Base-by-base conservation (phyloP, 2,797 vertebrate genomes). In the Gymnothorax reevesii region DNA sequence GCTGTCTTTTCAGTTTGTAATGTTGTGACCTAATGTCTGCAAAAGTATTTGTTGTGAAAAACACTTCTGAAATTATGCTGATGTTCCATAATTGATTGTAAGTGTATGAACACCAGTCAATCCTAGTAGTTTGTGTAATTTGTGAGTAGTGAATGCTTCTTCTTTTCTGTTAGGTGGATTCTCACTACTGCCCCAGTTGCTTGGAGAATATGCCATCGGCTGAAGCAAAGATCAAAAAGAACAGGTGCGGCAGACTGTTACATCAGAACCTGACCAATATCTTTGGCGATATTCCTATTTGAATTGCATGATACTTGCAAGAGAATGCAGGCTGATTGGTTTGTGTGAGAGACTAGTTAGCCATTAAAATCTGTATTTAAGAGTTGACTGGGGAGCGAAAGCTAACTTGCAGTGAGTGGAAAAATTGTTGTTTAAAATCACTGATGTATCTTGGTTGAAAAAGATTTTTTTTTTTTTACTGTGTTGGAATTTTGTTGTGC, bases 161-260 rank as follows among this genome's bases (percentile, higher is more conserved):
- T 54, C 71, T 86, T 88, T 69, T 84, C 88, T 83, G 59, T 83
- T 92, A 99, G 98, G 99, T 99, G 93, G 99, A 99, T 92, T 99
- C 99, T 0, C 99, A 99, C 93, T 99, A 99, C 89, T 99, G 99
- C 89, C 99, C 98, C 84, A 99, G 99, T 92, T 99, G 99, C 91
- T 91, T 99, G 95, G 99, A 99, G 93, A 99, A 99, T 93, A 99
- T 99, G 99, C 99, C 99, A 0, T 99, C 98, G 15, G 98, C 99
- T 89, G 99, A 99, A 93, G 99, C 98, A 27, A 99, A 99, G 90
- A 95, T 99, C 17, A 99, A 99, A 91, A 99, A 99, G 94, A 99
- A 99, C 92, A 98, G 99, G 99, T 99, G 90, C 95, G 90, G n/a
- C 33, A 4, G 7, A 52, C 27, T 49, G 5, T 77, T 20, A 13